Evolutionary conservation across 2,797 vertebrate genomes (phyloP), one percentile per base, ranked within the genome.

Genomic region (Manis pentadactyla): DNA sequence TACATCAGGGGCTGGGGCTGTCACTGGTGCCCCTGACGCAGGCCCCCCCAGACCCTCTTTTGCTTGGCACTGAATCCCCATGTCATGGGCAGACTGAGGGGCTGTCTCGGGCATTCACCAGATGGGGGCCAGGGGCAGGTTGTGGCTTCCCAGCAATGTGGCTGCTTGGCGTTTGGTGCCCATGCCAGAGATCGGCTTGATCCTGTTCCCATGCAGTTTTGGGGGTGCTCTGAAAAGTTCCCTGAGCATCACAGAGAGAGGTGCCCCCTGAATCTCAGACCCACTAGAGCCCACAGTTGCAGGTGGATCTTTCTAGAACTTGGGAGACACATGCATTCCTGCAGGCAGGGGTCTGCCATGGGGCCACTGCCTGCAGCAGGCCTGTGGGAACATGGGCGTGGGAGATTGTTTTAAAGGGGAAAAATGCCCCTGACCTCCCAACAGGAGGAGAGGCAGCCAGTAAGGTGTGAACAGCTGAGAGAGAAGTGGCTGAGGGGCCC

Each of bases 281-380:
- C n/a, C 14, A 3, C 14, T 13, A 11, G 69, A 49, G 31, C 53
- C 21, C 3, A 0, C 4, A 1, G 11, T 1, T 10, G 9, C 1
- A 6, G 13, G 31, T 1, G 18, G 27, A 2, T 39, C 18, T 12
- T 0, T 1, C 4, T 34, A 31, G 77, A 42, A 17, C n/a, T 3
- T 0, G 5, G 77, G 37, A 31, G 39, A 0, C 17, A 3, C 0
- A 0, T 13, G 5, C 4, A 1, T 1, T 3, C 39, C 34, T 29
- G 57, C 5, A 0, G 8, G 10, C 53, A 5, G 23, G 53, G 19
- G 25, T 5, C 49, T 6, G 46, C 46, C 15, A 5, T 5, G 6
- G 71, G 49, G 68, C 51, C 0, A 4, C 25, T 0, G 1, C 34
- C 17, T 7, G 18, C 46, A 3, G 37, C 46, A 14, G 78, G 55